phyloP scores from a whole-genome alignment of 1,140 invertebrate species.

The Palaemon carinicauda region DNA sequence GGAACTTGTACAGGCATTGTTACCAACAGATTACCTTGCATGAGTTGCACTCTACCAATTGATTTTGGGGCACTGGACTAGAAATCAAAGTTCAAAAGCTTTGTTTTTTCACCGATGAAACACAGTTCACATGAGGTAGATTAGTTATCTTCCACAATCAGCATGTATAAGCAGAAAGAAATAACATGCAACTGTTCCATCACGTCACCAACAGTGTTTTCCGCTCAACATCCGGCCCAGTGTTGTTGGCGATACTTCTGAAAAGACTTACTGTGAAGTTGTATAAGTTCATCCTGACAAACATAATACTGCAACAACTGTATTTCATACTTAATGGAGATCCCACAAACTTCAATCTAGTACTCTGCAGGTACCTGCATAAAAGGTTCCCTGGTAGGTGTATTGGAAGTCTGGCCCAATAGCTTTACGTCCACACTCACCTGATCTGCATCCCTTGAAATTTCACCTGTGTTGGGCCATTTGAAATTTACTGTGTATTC shows the following conservation, averaged over 20 bases:
- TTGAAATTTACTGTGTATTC: constrained; percentile 24
- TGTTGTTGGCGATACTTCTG: not conserved
- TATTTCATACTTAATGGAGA: not conserved
- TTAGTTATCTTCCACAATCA: not conserved
- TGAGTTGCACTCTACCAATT: not conserved
- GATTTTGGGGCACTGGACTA: not conserved
- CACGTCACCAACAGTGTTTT: not conserved
- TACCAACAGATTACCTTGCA: not conserved
- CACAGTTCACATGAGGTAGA: not conserved
- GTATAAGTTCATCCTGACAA: not conserved
- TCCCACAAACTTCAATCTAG: not conserved
- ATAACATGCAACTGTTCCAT: not conserved
- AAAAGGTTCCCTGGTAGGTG: not conserved
- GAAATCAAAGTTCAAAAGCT: not conserved
- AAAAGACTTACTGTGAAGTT: not conserved
- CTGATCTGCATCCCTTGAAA: constrained; percentile 53
- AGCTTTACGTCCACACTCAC: constrained; percentile 39
- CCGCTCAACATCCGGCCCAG: not conserved
- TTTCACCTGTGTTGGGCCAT: constrained; percentile 47
- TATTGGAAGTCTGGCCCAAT: constrained; percentile 28
- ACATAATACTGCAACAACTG: not conserved
- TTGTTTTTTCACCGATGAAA: not conserved
- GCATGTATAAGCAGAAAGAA: not conserved
- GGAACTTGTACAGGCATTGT: not conserved
- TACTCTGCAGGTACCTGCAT: not conserved